phyloP scores from a whole-genome alignment of 2,797 vertebrate species.

The Pogoniulus pusillus region DNA sequence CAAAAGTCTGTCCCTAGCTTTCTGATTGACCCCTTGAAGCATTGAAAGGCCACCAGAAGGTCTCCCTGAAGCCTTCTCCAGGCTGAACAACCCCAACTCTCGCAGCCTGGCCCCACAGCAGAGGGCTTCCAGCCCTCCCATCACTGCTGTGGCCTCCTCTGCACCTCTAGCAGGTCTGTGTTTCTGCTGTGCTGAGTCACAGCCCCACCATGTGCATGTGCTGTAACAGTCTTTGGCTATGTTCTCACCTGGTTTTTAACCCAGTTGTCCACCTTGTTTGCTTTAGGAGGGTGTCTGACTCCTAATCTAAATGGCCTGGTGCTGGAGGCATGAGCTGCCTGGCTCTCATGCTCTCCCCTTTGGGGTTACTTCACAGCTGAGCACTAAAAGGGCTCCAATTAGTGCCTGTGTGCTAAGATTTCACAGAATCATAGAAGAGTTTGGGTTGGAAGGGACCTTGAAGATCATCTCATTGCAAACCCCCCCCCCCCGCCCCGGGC shows the following conservation, averaged over 20 bases:
- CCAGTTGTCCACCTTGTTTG: background rate
- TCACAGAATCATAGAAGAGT: no score
- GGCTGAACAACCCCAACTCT: background rate
- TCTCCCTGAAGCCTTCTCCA: background rate
- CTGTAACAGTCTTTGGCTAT: background rate
- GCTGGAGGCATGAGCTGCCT: background rate
- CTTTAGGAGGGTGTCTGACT: background rate
- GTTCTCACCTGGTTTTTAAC: background rate
- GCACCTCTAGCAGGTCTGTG: background rate
- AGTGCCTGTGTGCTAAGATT: background rate
- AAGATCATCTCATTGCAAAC: no score
- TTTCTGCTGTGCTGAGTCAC: background rate
- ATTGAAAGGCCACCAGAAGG: no score
- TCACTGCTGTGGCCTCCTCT: background rate
- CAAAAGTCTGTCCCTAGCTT: no score
- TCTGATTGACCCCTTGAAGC: no score
- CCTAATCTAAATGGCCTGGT: background rate
- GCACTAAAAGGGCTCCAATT: background rate
- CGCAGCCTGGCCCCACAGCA: background rate
- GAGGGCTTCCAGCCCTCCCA: background rate
- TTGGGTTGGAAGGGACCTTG: no score
- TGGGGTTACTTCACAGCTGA: background rate
- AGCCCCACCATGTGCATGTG: rapidly evolving
- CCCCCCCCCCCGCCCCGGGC: no score
- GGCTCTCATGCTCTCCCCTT: background rate